Conservation (phyloP, 37 sponge, comb jelly and placozoan genomes). For the Geodia barretti region DNA sequence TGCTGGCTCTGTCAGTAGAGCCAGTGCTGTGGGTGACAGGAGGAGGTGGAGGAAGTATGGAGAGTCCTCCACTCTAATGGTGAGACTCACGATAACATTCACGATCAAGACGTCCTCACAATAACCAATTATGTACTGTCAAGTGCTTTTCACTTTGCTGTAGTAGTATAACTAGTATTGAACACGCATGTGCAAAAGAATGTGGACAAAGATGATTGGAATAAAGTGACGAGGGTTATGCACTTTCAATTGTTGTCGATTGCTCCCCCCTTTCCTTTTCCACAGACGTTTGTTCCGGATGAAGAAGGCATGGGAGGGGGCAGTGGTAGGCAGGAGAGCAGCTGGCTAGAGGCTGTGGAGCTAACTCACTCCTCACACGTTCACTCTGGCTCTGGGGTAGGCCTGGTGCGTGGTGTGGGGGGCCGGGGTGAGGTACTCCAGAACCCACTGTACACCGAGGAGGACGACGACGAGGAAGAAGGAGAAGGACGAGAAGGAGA, state of each 20-base stretch:
- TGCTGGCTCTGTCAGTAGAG: not conserved
- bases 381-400: not conserved
- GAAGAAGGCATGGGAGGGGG: no score
- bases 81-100: no score
- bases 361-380: not conserved
- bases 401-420: not conserved
- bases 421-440: not conserved
- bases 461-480: not conserved
- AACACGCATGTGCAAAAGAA: no score
- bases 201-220: no score
- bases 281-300: not conserved
- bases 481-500: not conserved
- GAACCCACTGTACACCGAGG: not conserved
- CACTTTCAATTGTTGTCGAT: no score
- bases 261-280: no score
- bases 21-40: not conserved
- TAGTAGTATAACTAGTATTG: no score
- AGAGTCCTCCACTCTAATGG: constrained; percentile 23
- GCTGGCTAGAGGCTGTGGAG: not conserved
- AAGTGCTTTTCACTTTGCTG: no score
- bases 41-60: not conserved
- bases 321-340: not conserved
- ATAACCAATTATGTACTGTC: no score
- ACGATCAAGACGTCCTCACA: no score
- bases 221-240: no score